phyloP scores from a whole-genome alignment of 1,140 invertebrate species.

The Ericerus pela region DNA sequence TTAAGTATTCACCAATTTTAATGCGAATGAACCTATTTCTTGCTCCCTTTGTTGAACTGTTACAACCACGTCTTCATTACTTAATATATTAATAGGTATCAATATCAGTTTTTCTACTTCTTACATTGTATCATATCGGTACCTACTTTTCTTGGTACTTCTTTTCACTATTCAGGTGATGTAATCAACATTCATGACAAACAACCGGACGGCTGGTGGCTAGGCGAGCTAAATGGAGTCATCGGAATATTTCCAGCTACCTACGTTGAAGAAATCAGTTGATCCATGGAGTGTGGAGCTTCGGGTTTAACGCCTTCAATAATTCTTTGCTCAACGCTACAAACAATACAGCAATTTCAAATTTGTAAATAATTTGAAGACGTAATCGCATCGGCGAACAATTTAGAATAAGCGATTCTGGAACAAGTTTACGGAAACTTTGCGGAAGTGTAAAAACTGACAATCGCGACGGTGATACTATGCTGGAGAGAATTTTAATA shows the following conservation, averaged over 20 bases:
- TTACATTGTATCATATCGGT: not conserved
- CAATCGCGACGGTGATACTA: not conserved
- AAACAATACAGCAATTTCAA: not conserved
- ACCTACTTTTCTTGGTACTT: not conserved
- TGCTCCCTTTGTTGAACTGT: no score
- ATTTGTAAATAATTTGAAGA: not conserved
- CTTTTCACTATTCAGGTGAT: conserved; percentile 45
- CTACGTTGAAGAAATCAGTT: conserved; percentile 58
- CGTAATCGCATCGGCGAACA: not conserved
- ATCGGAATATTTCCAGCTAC: conserved; percentile 86
- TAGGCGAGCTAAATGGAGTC: conserved; percentile 67
- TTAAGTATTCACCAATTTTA: no score
- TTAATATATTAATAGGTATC: no score
- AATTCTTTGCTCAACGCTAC: not conserved
- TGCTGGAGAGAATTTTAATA: no score
- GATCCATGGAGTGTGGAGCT: conserved; percentile 14
- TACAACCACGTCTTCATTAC: no score
- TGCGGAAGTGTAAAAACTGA: not conserved
- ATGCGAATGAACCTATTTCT: no score
- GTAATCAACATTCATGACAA: conserved; percentile 77
- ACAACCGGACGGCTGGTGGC: conserved; percentile 89
- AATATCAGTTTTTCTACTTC: not conserved
- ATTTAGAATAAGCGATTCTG: not conserved
- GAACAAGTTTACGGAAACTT: not conserved
- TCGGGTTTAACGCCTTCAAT: not conserved